phyloP scores from a whole-genome alignment of 2,888 invertebrate genomes.

The Yponomeuta malinellus region DNA sequence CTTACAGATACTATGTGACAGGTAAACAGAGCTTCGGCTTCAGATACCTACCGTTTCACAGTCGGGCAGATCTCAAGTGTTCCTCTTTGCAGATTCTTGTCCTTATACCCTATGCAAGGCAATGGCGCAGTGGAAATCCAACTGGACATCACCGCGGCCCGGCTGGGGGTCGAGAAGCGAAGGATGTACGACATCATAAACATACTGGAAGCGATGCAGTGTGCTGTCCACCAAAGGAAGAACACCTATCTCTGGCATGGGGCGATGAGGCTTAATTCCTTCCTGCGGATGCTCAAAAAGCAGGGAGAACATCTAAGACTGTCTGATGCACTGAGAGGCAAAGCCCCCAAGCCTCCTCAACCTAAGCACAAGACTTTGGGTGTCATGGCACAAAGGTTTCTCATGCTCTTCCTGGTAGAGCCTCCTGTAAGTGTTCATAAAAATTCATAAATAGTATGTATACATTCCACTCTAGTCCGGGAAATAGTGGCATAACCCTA shows the following conservation, averaged over 20 bases:
- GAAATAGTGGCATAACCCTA: too few species aligned
- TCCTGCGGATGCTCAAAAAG: conserved; percentile 77
- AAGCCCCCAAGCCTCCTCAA: conserved; percentile 62
- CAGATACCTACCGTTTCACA: not conserved
- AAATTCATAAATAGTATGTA: too few species aligned
- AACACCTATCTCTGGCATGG: conserved; percentile 84
- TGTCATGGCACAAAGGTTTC: conserved; percentile 81
- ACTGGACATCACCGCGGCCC: conserved; percentile 78
- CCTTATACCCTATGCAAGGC: conserved; percentile 71
- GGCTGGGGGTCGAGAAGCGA: conserved; percentile 79
- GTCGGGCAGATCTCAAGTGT: not conserved
- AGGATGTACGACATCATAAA: conserved; percentile 85
- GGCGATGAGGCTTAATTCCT: conserved; percentile 74
- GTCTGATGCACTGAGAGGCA: conserved; percentile 69
- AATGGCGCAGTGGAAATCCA: conserved; percentile 74
- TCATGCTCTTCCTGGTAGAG: conserved; percentile 82
- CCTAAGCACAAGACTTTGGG: conserved; percentile 81
- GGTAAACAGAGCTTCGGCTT: conserved; percentile 43
- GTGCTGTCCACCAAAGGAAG: conserved; percentile 79
- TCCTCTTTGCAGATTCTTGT: conserved; percentile 63
- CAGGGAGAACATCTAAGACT: conserved; percentile 72
- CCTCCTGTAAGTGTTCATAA: conserved; percentile 67
- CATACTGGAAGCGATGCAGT: conserved; percentile 82
- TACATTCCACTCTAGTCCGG: too few species aligned
- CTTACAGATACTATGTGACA: conserved; percentile 76